Evolutionary conservation across 2,888 invertebrate species (phyloP).

Genomic region (Rhamphomyia laevipes): DNA sequence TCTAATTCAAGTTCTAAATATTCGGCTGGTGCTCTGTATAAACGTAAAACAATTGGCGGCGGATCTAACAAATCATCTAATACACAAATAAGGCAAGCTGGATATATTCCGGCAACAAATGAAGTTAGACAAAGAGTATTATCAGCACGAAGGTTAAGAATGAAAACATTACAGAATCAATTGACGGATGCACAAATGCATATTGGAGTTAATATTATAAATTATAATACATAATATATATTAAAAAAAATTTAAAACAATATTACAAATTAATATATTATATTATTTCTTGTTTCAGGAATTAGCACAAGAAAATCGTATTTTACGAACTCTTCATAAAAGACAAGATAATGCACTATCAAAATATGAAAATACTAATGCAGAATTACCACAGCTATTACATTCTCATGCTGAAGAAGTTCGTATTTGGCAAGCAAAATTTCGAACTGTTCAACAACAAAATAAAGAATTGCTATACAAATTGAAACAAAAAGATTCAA

Average conservation of each 20-base stretch:
- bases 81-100: not conserved
- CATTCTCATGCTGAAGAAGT: constrained; percentile 70
- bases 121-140: constrained; percentile 51
- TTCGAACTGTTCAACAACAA: constrained; percentile 52
- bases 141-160: constrained; percentile 62
- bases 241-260: not conserved
- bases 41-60: constrained; percentile 6
- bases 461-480: constrained; percentile 50
- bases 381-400: constrained; percentile 58
- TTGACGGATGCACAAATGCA: constrained; percentile 67
- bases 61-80: not conserved
- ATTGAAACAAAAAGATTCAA: constrained; percentile 57
- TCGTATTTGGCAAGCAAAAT: constrained; percentile 55
- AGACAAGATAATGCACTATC: constrained; percentile 67
- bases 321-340: constrained; percentile 63
- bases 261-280: not conserved
- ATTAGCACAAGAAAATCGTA: constrained; percentile 59
- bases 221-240: not conserved
- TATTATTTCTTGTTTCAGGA: constrained; percentile 39
- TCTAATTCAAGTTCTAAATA: constrained; percentile 33
- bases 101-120: constrained; percentile 18
- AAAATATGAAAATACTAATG: constrained; percentile 63
- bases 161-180: constrained; percentile 69
- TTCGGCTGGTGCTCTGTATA: constrained; percentile 28
- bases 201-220: constrained; percentile 46